Base-by-base conservation (phyloP, 1,140 invertebrate genomes). In the Drosophila athabasca region DNA sequence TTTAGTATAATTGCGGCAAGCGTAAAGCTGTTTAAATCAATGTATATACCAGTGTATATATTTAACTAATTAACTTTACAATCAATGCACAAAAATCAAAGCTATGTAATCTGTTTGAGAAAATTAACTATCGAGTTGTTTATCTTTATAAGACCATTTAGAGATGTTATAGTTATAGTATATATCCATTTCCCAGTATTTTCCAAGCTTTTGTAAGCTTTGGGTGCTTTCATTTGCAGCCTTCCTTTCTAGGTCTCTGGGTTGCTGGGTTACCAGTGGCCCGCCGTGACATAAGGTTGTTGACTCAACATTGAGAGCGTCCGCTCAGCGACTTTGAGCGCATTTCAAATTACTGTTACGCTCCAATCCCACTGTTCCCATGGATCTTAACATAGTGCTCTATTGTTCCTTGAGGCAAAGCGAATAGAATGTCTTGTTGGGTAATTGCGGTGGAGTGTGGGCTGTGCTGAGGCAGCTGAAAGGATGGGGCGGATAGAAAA, bases 11-110 rank as follows among this genome's bases (percentile, higher is more conserved):
- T 60, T 57, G 67, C 43, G 51, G 54, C 75, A 79, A 79, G 62
- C 74, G 78, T 79, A 72, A 87, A 75, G 83, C 78, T 88, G 68
- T 83, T 43, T 65, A 59, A 62, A 74, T 75, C 43, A 45, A 70
- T 68, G 69, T 74, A 45, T 50, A 49, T 61, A 46, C 67, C 67
- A 80, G 49, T 65, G 72, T 62, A 69, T 77, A 45, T 70, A 67
- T 53, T 41, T 65, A 51, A 48, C 53, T 62, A 29, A 51, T 19
- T 53, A 51, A 48, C 53, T 62, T 22, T 51, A 41, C 22, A 60
- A 48, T 44, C 41, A 31, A 65, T 59, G 79, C 79, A 82, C 66
- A 68, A 81, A 68, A 64, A 77, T 70, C 59, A 77, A 77, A 80
- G 81, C 61, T 74, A 66, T 60, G 48, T 75, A 61, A 52, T 68